Evolutionary conservation across 2,888 invertebrate species (phyloP).

Genomic region (Chloroclysta siterata): DNA sequence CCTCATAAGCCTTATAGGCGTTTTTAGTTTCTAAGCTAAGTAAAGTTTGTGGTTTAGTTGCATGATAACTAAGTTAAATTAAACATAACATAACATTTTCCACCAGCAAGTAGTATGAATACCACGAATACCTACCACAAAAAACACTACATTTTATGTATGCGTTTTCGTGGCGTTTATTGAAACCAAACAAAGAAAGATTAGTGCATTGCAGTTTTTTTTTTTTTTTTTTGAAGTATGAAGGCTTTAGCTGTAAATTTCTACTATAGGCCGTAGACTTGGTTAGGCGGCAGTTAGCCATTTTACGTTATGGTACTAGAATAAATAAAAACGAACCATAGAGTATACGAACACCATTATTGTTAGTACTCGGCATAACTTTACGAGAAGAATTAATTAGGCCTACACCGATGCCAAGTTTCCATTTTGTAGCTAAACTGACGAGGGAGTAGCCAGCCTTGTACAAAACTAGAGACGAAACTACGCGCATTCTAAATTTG

Average conservation of each 20-base stretch:
- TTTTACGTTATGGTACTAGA: neutral
- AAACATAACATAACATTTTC: too few species aligned
- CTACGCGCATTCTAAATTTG: neutral
- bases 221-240: too few species aligned
- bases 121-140: too few species aligned
- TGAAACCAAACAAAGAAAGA: too few species aligned
- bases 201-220: too few species aligned
- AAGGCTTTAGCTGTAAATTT: neutral
- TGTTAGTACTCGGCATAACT: neutral
- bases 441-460: neutral
- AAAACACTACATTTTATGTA: too few species aligned
- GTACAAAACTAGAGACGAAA: neutral
- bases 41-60: too few species aligned
- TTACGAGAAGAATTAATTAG: conserved; percentile 9
- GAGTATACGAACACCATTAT: neutral
- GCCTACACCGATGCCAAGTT: conserved; percentile 8
- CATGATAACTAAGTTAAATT: too few species aligned
- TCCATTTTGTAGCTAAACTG: conserved; percentile 10
- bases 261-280: neutral
- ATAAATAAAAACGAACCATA: neutral
- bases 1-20: too few species aligned
- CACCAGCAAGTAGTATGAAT: too few species aligned
- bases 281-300: neutral
- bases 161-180: too few species aligned
- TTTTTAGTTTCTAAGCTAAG: too few species aligned